Conservation (phyloP, 92 coral and sea anemone genomes). For the Heliopora coerulea region DNA sequence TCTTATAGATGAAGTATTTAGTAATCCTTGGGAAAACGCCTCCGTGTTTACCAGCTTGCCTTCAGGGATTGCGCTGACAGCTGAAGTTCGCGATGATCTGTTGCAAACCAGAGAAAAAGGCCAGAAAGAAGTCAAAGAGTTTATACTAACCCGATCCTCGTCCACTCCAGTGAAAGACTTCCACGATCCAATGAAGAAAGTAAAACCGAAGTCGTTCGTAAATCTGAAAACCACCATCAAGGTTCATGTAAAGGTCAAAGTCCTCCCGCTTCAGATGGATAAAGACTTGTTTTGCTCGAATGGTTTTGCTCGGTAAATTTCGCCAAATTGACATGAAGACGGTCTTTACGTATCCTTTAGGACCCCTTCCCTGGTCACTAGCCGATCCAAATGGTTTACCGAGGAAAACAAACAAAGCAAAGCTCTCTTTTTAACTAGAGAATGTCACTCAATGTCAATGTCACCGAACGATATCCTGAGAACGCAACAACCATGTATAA, state of each 20-base stretch:
- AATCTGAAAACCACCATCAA: constrained; percentile 55
- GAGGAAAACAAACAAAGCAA: constrained; percentile 54
- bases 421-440: constrained; percentile 54
- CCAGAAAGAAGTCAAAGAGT: constrained; percentile 28
- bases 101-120: constrained; percentile 52
- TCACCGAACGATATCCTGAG: constrained; percentile 31
- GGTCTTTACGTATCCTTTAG: constrained; percentile 60
- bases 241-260: constrained; percentile 47
- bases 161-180: constrained; percentile 43
- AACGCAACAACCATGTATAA: constrained; percentile 52
- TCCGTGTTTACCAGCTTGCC: constrained; percentile 57
- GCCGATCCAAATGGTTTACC: constrained; percentile 60
- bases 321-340: constrained; percentile 54
- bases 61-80: constrained; percentile 55
- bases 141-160: constrained; percentile 52
- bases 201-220: constrained; percentile 60
- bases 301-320: constrained; percentile 63
- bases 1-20: constrained; percentile 57
- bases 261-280: constrained; percentile 54
- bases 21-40: constrained; percentile 56
- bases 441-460: constrained; percentile 11
- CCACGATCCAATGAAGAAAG: constrained; percentile 59
- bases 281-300: constrained; percentile 54
- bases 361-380: constrained; percentile 62
- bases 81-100: constrained; percentile 54